These are phyloP conservation scores for Polymixis lichenea DNA, from an alignment of 2,888 invertebrate genomes.

Conservation along the genomic window DNA sequence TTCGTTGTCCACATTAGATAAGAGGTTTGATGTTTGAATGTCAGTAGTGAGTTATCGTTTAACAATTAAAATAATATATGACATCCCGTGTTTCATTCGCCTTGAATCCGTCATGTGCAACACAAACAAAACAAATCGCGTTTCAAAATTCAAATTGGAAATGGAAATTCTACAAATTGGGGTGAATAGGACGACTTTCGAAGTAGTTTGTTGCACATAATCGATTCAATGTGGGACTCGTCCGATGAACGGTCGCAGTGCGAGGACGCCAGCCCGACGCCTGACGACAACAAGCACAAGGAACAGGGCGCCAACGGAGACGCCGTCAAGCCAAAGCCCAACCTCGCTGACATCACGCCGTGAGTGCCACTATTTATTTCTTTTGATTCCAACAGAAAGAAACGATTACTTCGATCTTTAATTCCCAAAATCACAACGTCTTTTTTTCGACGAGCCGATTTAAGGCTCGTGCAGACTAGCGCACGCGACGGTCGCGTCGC, in stretches of 20 bases:
- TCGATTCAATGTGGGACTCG: constrained; percentile 91
- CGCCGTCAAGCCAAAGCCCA: constrained; percentile 88
- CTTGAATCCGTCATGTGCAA: constrained; percentile 91
- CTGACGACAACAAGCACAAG: constrained; percentile 80
- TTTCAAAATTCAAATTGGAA: constrained; percentile 77
- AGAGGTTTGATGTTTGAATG: constrained; percentile 88
- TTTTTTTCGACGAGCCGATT: too few species aligned
- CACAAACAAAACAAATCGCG: constrained; percentile 82
- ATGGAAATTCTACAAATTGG: constrained; percentile 75
- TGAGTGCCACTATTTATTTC: constrained; percentile 79
- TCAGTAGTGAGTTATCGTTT: constrained; percentile 88
- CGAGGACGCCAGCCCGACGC: constrained; percentile 83
- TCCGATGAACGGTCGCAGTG: constrained; percentile 91
- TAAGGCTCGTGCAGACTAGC: too few species aligned
- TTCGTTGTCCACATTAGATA: constrained; percentile 85
- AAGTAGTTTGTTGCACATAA: constrained; percentile 91
- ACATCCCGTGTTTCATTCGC: constrained; percentile 91
- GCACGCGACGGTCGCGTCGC: too few species aligned
- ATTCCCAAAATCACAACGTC: neutral
- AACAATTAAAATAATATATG: constrained; percentile 90
- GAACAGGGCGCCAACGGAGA: constrained; percentile 84
- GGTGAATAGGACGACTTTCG: constrained; percentile 90
- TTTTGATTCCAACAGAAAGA: constrained; percentile 6
- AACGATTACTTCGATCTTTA: neutral
- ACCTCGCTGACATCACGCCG: constrained; percentile 91